These are phyloP conservation scores for Crossaster papposus DNA, from an alignment of 53 echinoderm and acorn worm species.

Conservation along the genomic window DNA sequence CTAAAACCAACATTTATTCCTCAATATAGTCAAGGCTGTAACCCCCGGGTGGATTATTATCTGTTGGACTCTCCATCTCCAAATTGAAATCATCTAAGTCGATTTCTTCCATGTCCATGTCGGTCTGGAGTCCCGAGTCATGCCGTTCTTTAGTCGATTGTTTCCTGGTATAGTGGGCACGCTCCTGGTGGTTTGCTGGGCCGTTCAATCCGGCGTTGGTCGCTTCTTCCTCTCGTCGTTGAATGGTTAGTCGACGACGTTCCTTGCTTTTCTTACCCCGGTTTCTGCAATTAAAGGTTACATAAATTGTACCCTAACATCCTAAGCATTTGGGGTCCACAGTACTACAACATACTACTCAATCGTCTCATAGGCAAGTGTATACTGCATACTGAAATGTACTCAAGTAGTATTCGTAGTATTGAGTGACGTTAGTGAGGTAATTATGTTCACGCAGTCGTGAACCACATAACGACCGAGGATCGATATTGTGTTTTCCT, in stretches of 20 bases:
- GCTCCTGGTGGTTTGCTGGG: background rate
- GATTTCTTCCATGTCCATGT: background rate
- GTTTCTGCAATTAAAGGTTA: background rate
- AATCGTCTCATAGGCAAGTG: too few relatives aligned
- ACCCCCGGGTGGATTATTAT: background rate
- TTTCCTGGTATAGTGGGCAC: background rate
- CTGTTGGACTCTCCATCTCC: slow-evolving; percentile 19
- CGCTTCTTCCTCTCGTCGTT: background rate
- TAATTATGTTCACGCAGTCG: too few relatives aligned
- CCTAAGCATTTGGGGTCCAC: too few relatives aligned
- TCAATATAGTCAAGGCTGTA: background rate
- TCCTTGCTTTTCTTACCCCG: background rate
- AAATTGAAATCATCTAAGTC: slow-evolving; percentile 9
- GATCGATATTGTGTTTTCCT: too few relatives aligned
- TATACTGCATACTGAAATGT: too few relatives aligned
- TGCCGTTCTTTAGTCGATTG: background rate
- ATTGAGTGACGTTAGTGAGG: too few relatives aligned
- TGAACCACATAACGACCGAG: too few relatives aligned
- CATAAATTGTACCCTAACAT: too few relatives aligned
- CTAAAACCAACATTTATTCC: background rate
- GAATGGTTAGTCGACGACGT: slow-evolving; percentile 16
- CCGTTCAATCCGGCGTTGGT: background rate
- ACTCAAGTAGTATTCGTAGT: too few relatives aligned
- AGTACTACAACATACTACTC: too few relatives aligned
- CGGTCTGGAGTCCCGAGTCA: slow-evolving; percentile 40